Evolutionary conservation across 2,888 invertebrate species (phyloP).

Genomic region (Mactromeris polynyma): DNA sequence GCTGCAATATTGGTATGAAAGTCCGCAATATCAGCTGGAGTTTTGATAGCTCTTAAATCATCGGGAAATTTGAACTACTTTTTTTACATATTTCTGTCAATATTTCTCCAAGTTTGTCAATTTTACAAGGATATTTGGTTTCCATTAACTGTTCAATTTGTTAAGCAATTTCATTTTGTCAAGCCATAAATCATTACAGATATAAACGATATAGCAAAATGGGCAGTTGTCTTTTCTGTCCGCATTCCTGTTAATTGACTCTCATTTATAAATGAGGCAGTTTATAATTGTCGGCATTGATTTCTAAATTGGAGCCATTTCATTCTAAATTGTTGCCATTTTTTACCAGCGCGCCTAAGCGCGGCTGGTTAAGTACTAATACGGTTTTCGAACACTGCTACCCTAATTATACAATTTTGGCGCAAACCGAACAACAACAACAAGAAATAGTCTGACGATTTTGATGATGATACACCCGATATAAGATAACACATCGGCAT

Average conservation of each 20-base stretch:
- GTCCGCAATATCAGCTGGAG: not conserved
- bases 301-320: not conserved
- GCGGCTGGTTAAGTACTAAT: no score
- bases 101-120: not conserved
- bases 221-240: not conserved
- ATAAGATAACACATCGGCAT: no score
- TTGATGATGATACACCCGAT: no score
- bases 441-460: no score
- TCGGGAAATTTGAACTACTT: not conserved
- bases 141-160: not conserved
- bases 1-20: not conserved
- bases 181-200: not conserved
- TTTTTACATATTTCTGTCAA: not conserved
- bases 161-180: not conserved
- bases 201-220: not conserved
- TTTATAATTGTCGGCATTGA: not conserved
- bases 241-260: not conserved
- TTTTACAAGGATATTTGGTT: not conserved
- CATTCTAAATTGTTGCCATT: not conserved
- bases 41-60: not conserved
- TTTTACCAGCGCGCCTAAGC: no score
- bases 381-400: no score
- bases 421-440: no score
- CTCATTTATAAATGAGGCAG: not conserved
- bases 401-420: no score